Base-by-base conservation (phyloP, 2,797 vertebrate genomes). In the Amazonetta brasiliensis region DNA sequence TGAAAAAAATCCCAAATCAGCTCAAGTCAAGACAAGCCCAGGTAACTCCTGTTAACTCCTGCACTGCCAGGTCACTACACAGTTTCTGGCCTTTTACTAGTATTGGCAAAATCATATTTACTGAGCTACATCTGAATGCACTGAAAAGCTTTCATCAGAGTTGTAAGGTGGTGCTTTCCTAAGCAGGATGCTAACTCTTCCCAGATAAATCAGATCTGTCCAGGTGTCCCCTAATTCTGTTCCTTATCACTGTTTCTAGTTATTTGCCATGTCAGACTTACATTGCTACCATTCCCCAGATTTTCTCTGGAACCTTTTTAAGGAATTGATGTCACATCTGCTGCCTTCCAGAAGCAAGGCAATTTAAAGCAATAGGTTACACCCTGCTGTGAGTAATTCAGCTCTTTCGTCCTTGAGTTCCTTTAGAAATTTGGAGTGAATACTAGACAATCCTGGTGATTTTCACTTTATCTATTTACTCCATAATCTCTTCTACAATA, bases 361-460 rank as follows among this genome's bases (percentile, higher is more conserved):
- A 94, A 90, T 95, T 94, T 92, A 94, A 84, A 94, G 79, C 76
- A 90, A 59, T 66, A 89, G n/a, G 76, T 91, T 84, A 84, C 64
- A 84, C 26, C 79, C 87, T 86, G 85, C 85, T 88, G 76, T 72
- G 89, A 94, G 94, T 90, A 92, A 94, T 90, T 92, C 85, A 86
- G 69, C 44, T 89, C 66, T 81, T 94, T 91, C 1, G 6, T 94
- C 66, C 76, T 92, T 84, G 58, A 90, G 50, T 86, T 91, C 66
- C 79, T 92, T 92, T 60, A 92, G 76, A 94, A 94, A 91, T 92
- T 35, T 86, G n/a, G 69, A 94, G 73, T 78, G 44, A 62, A 69
- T 88, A 43, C 87, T 62, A 26, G 28, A 73, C 23, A 43, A 52
- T 92, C 62, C 48, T 78, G 69, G 69, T 78, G 85, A 88, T 95